Conservation (phyloP, 2,797 vertebrate genomes). For the Jordanella pulchra region DNA sequence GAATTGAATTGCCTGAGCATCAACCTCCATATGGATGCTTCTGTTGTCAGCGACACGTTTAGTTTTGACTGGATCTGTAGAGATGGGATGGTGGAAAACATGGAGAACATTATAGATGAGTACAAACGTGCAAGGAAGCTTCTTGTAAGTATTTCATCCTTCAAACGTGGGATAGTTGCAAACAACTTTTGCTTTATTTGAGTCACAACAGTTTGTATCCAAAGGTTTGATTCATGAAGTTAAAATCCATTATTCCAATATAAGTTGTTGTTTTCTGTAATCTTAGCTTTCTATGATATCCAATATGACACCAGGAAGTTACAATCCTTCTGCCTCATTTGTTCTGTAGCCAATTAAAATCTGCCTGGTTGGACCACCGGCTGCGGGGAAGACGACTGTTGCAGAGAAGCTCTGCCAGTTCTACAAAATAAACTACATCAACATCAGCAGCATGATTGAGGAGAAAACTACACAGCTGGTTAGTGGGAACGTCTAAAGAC, state of each 20-base stretch:
- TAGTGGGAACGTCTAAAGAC: conserved; percentile 46
- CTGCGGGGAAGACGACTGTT: conserved; percentile 88
- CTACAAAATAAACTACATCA: conserved; percentile 88
- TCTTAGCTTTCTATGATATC: neutral
- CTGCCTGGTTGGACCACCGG: conserved; percentile 88
- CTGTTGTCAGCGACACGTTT: conserved; percentile 82
- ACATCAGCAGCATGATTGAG: conserved; percentile 75
- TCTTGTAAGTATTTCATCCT: conserved; percentile 76
- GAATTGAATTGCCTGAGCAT: conserved; percentile 82
- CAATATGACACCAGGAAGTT: neutral
- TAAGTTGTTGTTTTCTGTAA: neutral
- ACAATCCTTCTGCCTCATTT: neutral
- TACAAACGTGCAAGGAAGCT: conserved; percentile 85
- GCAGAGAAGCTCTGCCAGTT: conserved; percentile 81
- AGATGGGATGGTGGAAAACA: conserved; percentile 86
- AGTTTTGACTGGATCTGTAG: conserved; percentile 85
- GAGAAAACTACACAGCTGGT: conserved; percentile 88
- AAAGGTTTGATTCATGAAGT: neutral
- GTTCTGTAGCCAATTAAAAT: conserved; percentile 87
- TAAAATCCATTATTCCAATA: too few relatives aligned
- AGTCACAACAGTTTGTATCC: neutral
- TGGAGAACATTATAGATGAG: conserved; percentile 83
- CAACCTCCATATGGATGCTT: conserved; percentile 83
- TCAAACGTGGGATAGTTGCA: neutral
- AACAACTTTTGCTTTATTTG: too few relatives aligned